A percentile compares a stretch with the other conserved stretches of the same genome.
phyloP scores from a whole-genome alignment of 2,888 invertebrate species.

The Drosophila differens region DNA sequence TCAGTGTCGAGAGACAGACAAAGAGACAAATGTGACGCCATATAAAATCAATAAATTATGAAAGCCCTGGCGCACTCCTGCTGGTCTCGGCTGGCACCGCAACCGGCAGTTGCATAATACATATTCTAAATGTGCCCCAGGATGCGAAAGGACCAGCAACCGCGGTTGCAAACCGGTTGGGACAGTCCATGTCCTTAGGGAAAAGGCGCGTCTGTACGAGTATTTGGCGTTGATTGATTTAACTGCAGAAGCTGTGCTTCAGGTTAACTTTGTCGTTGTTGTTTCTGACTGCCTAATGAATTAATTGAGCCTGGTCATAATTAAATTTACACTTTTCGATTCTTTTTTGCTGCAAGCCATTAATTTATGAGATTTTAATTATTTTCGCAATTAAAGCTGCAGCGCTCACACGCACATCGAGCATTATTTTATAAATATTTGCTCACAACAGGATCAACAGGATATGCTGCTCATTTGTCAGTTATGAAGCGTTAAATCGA shows the following conservation, averaged over 20 bases:
- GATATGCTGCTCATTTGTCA: conserved; percentile 79
- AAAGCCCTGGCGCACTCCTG: conserved; percentile 53
- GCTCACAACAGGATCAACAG: conserved; percentile 75
- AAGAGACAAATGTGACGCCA: conserved; percentile 80
- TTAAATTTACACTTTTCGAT: conserved; percentile 75
- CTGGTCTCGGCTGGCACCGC: background rate
- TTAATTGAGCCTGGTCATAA: conserved; percentile 73
- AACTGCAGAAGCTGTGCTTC: conserved; percentile 47
- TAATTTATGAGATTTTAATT: conserved; percentile 81
- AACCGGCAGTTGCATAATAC: conserved; percentile 64
- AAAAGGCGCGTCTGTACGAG: conserved; percentile 32
- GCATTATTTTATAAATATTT: conserved; percentile 60
- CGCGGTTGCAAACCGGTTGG: conserved; percentile 61
- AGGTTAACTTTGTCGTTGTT: conserved; percentile 21
- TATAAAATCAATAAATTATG: conserved; percentile 81
- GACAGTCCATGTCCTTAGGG: conserved; percentile 67
- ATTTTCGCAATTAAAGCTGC: conserved; percentile 72
- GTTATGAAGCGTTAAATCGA: conserved; percentile 69
- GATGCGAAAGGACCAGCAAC: conserved; percentile 27
- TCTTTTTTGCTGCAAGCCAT: conserved; percentile 29
- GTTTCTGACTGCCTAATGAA: conserved; percentile 63
- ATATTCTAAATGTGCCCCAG: conserved; percentile 69
- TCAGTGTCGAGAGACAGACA: conserved; percentile 65
- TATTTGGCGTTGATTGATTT: conserved; percentile 82
- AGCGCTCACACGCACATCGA: conserved; percentile 48